Conservation (phyloP, 2,113 vertebrate genomes). For the Sinocyclocheilus grahami region DNA sequence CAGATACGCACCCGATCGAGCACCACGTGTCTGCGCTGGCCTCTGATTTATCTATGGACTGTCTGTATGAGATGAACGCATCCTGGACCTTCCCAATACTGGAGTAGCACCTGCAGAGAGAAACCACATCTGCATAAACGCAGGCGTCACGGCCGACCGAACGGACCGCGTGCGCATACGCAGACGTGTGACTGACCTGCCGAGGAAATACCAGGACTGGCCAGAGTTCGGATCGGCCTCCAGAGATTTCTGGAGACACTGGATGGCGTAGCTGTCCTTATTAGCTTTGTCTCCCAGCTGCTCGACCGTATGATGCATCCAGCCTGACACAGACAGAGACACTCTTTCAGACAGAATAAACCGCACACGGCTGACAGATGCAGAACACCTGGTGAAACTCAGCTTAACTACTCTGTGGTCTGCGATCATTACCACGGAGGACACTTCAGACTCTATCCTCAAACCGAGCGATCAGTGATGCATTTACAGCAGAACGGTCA, state of each 20-base stretch:
- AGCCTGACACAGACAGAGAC: conserved; percentile 75
- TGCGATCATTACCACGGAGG: neutral
- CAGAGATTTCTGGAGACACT: conserved; percentile 97
- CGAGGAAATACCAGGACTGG: conserved; percentile 99
- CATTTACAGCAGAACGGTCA: neutral
- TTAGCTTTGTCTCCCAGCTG: conserved; percentile 92
- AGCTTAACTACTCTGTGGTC: neutral
- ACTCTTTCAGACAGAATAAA: neutral
- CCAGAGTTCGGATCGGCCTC: conserved; percentile 98
- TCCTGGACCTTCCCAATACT: conserved; percentile 99
- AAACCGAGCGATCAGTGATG: neutral
- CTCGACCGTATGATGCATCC: conserved; percentile 99
- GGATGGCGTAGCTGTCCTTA: conserved; percentile 98
- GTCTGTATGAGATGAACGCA: conserved; percentile 98
- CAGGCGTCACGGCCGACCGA: too few relatives aligned
- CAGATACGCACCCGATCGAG: conserved; percentile 89
- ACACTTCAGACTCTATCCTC: neutral
- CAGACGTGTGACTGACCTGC: conserved; percentile 80
- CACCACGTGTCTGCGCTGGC: conserved; percentile 99
- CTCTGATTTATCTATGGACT: conserved; percentile 99
- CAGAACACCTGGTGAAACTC: too few relatives aligned
- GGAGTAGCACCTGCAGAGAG: conserved; percentile 89
- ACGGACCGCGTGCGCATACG: neutral
- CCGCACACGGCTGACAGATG: neutral
- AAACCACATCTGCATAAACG: neutral